Evolutionary conservation across 2,797 vertebrate genomes (phyloP).

Genomic region (Oryzias dopingdopingensis): DNA sequence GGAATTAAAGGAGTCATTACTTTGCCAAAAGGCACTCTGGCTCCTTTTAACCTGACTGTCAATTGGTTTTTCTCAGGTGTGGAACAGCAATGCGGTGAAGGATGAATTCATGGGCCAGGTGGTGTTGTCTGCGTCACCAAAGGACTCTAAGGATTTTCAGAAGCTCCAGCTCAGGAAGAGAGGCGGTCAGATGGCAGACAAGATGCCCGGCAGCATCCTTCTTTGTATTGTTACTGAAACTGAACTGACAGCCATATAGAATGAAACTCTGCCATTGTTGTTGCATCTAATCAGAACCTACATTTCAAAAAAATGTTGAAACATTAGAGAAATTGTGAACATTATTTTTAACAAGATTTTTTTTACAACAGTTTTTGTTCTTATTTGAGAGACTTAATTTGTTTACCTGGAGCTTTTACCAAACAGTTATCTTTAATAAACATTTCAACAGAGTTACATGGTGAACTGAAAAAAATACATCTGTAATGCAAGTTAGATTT

Average conservation of each 20-base stretch:
- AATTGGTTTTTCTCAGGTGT: conserved; percentile 77
- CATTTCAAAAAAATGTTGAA: neutral
- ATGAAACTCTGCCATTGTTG: neutral
- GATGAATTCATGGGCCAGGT: conserved; percentile 89
- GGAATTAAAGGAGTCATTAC: too few relatives aligned
- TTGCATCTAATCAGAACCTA: neutral
- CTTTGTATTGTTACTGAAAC: conserved; percentile 80
- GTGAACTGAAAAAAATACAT: too few relatives aligned
- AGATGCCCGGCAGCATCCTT: conserved; percentile 82
- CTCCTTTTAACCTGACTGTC: neutral
- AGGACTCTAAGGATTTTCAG: conserved; percentile 72
- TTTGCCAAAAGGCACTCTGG: too few relatives aligned
- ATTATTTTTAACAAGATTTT: neutral
- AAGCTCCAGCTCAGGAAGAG: conserved; percentile 80
- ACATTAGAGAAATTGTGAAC: neutral
- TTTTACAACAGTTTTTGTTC: neutral
- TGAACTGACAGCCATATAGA: conserved; percentile 81
- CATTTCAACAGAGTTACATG: too few relatives aligned
- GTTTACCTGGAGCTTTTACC: too few relatives aligned
- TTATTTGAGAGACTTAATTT: conserved; percentile 23
- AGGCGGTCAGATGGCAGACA: conserved; percentile 65
- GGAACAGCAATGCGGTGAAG: conserved; percentile 82
- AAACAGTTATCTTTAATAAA: too few relatives aligned
- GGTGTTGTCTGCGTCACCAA: conserved; percentile 75
- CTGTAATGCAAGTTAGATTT: too few relatives aligned